A percentile compares a stretch with the other conserved stretches of the same genome.
These are phyloP conservation scores for Zosterops lateralis DNA, from an alignment of 2,113 vertebrate species.

Conservation along the genomic window DNA sequence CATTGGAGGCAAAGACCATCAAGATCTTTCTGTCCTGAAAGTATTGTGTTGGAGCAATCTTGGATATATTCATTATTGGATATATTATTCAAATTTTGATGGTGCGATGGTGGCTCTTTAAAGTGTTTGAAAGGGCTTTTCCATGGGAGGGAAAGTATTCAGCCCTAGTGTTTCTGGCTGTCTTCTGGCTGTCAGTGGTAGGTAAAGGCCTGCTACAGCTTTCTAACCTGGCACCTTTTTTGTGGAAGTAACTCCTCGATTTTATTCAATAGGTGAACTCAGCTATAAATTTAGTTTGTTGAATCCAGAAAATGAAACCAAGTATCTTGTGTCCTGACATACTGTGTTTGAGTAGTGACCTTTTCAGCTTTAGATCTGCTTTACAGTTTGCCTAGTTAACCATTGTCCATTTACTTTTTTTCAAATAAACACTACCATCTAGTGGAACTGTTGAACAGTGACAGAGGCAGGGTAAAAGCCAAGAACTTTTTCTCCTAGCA, in stretches of 20 bases:
- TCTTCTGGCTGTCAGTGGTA: background rate
- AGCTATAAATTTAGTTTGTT: background rate
- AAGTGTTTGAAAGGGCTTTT: background rate
- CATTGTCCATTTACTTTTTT: background rate
- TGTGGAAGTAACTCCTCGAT: background rate
- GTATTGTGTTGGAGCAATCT: background rate
- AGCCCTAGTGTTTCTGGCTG: background rate
- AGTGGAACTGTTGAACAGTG: rapidly evolving
- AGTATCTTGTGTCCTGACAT: background rate
- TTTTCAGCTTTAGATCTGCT: background rate
- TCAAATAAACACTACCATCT: background rate
- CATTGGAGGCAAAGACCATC: background rate
- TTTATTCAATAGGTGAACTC: background rate
- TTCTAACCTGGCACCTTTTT: background rate
- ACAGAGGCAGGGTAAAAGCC: background rate
- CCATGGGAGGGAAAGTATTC: background rate
- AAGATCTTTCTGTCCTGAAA: background rate
- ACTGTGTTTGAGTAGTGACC: background rate
- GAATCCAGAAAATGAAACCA: background rate
- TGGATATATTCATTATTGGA: background rate
- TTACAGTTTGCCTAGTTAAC: background rate
- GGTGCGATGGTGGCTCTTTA: background rate
- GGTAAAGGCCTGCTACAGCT: background rate
- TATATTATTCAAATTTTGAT: background rate
- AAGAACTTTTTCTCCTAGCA: background rate